Percentiles rank a stretch among this genome's conserved stretches.
Conservation (phyloP, 2,888 invertebrate species). For the Rutpela maculata region DNA sequence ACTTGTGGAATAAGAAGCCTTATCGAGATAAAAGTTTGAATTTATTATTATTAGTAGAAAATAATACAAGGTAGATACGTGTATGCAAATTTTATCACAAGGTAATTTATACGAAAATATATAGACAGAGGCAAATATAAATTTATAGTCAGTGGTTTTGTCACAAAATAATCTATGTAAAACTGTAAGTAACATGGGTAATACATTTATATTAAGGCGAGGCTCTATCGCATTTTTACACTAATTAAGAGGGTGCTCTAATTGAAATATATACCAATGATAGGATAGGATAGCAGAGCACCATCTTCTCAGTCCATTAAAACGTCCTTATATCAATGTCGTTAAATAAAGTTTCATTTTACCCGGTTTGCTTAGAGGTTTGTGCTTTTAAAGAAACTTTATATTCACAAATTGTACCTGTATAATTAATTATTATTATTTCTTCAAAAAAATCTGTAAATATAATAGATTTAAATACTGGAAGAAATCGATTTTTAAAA, state of each 20-base stretch:
- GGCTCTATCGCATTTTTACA: conserved; percentile 61
- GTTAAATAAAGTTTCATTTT: conserved; percentile 36
- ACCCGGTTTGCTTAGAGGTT: not conserved
- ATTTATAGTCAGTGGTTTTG: conserved; percentile 34
- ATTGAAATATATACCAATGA: conserved; percentile 68
- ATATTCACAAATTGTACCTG: not conserved
- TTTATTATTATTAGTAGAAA: conserved; percentile 49
- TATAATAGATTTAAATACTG: no score
- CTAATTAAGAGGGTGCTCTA: conserved; percentile 67
- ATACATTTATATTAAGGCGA: conserved; percentile 64
- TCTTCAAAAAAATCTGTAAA: no score
- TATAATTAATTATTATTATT: no score
- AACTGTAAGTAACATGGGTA: conserved; percentile 63
- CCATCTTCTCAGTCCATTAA: conserved; percentile 40
- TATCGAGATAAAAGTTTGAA: conserved; percentile 42
- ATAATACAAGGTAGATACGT: conserved; percentile 34
- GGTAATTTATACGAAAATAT: conserved; percentile 21
- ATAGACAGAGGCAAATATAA: conserved; percentile 9
- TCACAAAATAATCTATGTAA: conserved; percentile 60
- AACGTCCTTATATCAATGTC: conserved; percentile 40
- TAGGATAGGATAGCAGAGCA: conserved; percentile 62
- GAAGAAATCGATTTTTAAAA: no score
- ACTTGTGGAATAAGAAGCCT: conserved; percentile 44
- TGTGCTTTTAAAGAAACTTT: not conserved
- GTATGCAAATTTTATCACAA: conserved; percentile 46